Evolutionary conservation across 2,888 invertebrate species (phyloP), one percentile per base, ranked within the genome.

Genomic region (Chromoteleia sp.): DNA sequence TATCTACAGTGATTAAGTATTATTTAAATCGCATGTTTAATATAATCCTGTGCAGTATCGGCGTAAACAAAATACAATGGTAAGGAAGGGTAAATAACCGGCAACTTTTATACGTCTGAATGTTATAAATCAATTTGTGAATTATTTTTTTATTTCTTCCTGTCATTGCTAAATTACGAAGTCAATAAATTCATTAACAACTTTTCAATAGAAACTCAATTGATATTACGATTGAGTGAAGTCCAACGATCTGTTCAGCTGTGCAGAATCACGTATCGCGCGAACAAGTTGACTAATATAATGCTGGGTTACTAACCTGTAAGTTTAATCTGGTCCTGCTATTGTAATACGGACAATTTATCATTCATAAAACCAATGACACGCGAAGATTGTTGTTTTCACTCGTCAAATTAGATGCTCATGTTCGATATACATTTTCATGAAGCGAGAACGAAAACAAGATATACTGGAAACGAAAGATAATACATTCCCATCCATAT

Each of bases 401-500:
- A 68, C 76, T 70, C 48, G 76, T 61, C 61, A 54, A 54, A 67
- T 67, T 21, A 61, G 30, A 59, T 8, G 41, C 7, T 39, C 8
- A 0, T 15, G 41, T n/a, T 41, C 29, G 54, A 68, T 52, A 76
- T 61, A 54, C 59, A 68, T 59, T 68, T 58, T 67, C 54, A 61
- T 45, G 54, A 39, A 76, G 68, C 12, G 19, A 43, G 12, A 33
- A 15, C 17, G 45, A 61, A 76, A 76, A 76, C 76, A 39, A 41
- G 76, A 43, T 48, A 54, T 54, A 76, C 68, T 61, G 54, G 76
- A 54, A 68, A 29, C 19, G 25, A 39, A 59, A 59, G 41, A 68
- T 61, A 68, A 68, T 61, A 54, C 61, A 68, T 67, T 75, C 19
- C 33, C 15, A 67, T 63, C 39, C 45, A 41, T n/a, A 45, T 56